Evolutionary conservation across 2,797 vertebrate genomes (phyloP), one percentile per base, ranked within the genome.

Genomic region (Echeneis naucrates): DNA sequence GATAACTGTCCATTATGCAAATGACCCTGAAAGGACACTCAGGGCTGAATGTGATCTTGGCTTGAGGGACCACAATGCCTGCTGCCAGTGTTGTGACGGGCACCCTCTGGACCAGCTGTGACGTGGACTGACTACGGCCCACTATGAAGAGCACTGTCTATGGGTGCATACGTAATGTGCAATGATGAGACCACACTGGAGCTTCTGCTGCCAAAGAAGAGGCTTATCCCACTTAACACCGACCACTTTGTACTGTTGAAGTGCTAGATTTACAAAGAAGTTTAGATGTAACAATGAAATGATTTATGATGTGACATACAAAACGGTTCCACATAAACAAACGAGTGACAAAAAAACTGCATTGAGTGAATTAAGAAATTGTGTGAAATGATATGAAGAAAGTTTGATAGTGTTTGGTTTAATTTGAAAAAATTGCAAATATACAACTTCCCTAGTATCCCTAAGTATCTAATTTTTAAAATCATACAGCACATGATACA

Each of bases 81-180:
- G 91, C 89, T 92, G 90, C 73, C 81, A 77, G 82, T 83, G 81
- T 86, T 88, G 84, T 88, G 89, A 87, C 62, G 80, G 80, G 54
- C 65, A 63, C 75, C 60, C 67, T 75, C 75, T 70, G 77, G 81
- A 78, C 80, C 30, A 59, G 57, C 78, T 82, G 71, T 44, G 73
- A 33, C 68, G 69, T 12, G 4, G 64, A 58, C 58, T 62, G 73
- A 80, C 76, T 80, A 71, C 68, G 65, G 56, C 63, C 72, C 56
- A 47, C 59, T 50, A 54, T 53, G 16, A 80, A 71, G 67, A 79
- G 80, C 75, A 42, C 58, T 44, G 71, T 61, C 33, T 52, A 51
- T 70, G 50, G 56, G 62, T 48, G 27, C 50, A 68, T 64, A 35
- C 60, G 47, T 76, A 72, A 84, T 81, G 72, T 13, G 67, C 69